Conservation (phyloP, 2,888 invertebrate species). For the Balanococcus diminutus region DNA sequence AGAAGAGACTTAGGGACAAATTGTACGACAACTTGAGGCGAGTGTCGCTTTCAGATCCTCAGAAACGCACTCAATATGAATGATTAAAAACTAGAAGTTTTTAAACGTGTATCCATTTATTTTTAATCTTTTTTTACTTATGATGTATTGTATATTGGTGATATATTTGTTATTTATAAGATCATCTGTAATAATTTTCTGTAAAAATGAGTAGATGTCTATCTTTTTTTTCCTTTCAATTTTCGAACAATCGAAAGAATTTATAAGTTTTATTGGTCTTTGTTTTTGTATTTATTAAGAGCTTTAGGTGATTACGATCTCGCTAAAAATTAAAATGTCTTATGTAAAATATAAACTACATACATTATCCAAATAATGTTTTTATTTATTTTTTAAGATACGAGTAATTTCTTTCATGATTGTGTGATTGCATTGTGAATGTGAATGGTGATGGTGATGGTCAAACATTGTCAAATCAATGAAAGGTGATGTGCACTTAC, state of each 20-base stretch:
- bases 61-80: neutral
- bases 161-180: neutral
- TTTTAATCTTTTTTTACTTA: neutral
- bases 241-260: neutral
- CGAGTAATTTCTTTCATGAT: too few species aligned
- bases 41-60: neutral
- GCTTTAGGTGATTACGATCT: neutral
- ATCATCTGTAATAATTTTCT: neutral
- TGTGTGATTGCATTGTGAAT: too few species aligned
- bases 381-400: neutral
- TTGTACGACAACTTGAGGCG: neutral
- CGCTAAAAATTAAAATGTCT: neutral
- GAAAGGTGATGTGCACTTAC: too few species aligned
- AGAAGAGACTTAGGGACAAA: neutral
- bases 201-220: neutral
- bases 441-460: too few species aligned
- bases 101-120: neutral
- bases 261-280: neutral
- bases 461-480: too few species aligned
- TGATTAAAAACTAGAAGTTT: neutral
- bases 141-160: neutral
- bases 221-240: too few species aligned
- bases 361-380: neutral
- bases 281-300: neutral
- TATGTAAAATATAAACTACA: neutral